phyloP scores from a whole-genome alignment of 2,113 vertebrate species.

The Notiomystis cincta region DNA sequence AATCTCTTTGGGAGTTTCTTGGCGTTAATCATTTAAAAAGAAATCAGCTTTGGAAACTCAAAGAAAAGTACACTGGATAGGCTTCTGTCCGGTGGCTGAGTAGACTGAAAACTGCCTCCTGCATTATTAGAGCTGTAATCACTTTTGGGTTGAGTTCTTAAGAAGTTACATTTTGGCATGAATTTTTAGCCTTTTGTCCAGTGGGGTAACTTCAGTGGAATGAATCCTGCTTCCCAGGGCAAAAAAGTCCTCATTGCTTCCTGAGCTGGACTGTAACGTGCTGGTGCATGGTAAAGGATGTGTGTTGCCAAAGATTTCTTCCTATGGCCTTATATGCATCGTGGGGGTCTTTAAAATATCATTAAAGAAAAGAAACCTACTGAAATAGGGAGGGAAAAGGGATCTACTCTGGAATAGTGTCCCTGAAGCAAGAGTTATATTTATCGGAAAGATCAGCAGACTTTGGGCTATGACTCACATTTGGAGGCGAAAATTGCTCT shows the following conservation, averaged over 20 bases:
- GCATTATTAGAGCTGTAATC: background rate
- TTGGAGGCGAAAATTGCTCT: background rate
- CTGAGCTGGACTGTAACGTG: background rate
- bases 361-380: background rate
- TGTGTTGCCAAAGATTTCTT: background rate
- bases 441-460: background rate
- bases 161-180: background rate
- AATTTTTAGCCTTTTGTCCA: background rate
- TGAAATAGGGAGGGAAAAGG: background rate
- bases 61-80: background rate
- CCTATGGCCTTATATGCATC: background rate
- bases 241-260: background rate
- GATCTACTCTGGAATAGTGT: background rate
- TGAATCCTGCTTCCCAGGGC: background rate
- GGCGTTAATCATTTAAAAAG: background rate
- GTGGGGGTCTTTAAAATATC: background rate
- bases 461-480: slow-evolving; percentile 25
- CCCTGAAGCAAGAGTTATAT: background rate
- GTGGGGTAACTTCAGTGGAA: background rate
- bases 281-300: background rate
- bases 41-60: background rate
- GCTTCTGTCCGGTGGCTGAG: background rate
- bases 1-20: background rate
- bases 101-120: background rate
- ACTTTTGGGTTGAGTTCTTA: background rate